Evolutionary conservation across 2,113 vertebrate species (phyloP).

Genomic region (Paradoxurus hermaphroditus): DNA sequence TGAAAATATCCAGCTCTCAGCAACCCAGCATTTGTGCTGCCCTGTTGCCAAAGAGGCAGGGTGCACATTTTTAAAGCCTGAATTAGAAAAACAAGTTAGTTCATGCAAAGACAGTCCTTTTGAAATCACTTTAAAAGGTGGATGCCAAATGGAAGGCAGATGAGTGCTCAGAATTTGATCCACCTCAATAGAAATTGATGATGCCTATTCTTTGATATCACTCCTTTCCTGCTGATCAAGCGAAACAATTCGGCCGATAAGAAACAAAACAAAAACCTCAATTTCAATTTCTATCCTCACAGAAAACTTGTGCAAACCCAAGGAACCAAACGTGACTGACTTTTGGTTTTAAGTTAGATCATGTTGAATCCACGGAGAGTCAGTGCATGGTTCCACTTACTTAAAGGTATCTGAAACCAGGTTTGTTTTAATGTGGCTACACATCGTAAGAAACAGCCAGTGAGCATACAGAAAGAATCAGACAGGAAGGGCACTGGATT

Average conservation of each 20-base stretch:
- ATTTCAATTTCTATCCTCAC: not conserved
- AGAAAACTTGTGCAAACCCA: not conserved
- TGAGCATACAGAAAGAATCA: not conserved
- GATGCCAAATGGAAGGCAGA: not conserved
- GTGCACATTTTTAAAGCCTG: not conserved
- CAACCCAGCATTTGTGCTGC: not conserved
- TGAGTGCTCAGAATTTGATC: not conserved
- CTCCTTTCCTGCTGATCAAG: not conserved
- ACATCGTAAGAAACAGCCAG: not conserved
- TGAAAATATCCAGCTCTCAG: not conserved
- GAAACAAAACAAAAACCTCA: not conserved
- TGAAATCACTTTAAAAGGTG: conserved; percentile 3
- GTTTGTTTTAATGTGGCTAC: not conserved
- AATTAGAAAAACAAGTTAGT: not conserved
- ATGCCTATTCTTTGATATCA: not conserved
- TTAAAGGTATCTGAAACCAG: not conserved
- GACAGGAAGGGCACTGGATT: not conserved
- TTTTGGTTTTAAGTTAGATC: not conserved
- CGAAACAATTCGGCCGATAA: not conserved
- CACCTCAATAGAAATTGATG: not conserved
- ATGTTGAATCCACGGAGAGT: not conserved
- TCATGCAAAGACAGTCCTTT: not conserved
- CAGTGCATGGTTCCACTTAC: not conserved
- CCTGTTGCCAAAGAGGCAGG: not conserved
- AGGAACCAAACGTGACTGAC: not conserved